These are phyloP conservation scores for Paedocypris micromegethes DNA, from an alignment of 2,797 vertebrate genomes.

Conservation along the genomic window DNA sequence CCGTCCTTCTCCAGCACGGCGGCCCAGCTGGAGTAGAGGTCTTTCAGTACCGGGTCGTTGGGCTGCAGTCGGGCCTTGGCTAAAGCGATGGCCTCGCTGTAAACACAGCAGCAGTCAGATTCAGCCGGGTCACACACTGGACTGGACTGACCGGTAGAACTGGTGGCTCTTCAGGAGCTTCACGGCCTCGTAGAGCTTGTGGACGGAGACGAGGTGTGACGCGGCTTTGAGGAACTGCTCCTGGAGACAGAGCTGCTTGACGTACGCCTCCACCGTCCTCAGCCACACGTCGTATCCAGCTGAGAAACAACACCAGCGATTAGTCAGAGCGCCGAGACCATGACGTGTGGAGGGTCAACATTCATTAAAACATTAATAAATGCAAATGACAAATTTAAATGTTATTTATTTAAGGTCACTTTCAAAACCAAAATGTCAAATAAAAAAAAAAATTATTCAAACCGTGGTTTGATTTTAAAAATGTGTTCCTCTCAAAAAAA, in stretches of 20 bases:
- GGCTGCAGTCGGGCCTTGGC: constrained; percentile 83
- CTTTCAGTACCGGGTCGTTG: constrained; percentile 79
- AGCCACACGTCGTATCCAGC: constrained; percentile 85
- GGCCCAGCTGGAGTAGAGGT: constrained; percentile 85
- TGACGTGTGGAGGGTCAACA: too few species aligned
- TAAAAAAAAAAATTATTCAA: too few species aligned
- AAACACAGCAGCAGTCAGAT: background rate
- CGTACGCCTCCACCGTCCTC: constrained; percentile 81
- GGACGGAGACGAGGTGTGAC: constrained; percentile 86
- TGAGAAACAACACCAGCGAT: constrained; percentile 55
- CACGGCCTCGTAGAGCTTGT: constrained; percentile 84
- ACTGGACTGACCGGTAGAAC: constrained; percentile 77
- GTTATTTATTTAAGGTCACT: too few species aligned
- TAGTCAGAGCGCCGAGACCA: too few species aligned
- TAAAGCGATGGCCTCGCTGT: constrained; percentile 87
- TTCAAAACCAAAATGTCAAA: too few species aligned
- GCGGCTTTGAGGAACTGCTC: constrained; percentile 93
- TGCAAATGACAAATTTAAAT: too few species aligned
- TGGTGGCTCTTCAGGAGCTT: constrained; percentile 81
- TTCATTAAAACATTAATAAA: too few species aligned
- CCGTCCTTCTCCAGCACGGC: constrained; percentile 86
- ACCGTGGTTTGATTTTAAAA: too few species aligned
- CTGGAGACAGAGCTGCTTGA: constrained; percentile 89
- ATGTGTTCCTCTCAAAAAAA: too few species aligned
- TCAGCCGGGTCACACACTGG: background rate